phyloP scores from a whole-genome alignment of 2,797 vertebrate genomes.

The Takifugu ocellatus region DNA sequence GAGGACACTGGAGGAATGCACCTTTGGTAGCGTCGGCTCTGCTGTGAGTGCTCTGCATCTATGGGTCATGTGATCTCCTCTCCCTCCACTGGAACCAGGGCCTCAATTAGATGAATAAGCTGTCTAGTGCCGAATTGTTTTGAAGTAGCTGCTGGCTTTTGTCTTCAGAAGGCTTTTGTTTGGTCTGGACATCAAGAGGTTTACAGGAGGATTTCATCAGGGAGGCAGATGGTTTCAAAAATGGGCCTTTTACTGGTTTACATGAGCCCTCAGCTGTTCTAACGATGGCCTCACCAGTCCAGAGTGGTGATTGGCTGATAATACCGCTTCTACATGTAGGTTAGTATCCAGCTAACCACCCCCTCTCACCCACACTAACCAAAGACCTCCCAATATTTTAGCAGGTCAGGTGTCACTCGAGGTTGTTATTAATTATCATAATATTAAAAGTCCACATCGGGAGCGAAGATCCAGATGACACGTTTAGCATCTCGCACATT shows the following conservation, averaged over 20 bases:
- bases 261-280: conserved; percentile 5
- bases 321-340: too few species aligned
- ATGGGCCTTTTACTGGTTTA: conserved; percentile 6
- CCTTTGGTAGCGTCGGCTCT: not conserved
- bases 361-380: too few species aligned
- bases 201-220: conserved; percentile 33
- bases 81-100: conserved; percentile 2
- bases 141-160: conserved; percentile 31
- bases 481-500: too few species aligned
- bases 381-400: too few species aligned
- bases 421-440: too few species aligned
- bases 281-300: not conserved
- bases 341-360: too few species aligned
- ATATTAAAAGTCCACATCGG: too few species aligned
- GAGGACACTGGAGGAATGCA: too few species aligned
- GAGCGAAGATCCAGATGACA: too few species aligned
- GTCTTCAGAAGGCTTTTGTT: conserved; percentile 37
- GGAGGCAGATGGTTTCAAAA: conserved; percentile 4
- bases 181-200: conserved; percentile 44
- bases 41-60: conserved; percentile 20
- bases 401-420: too few species aligned
- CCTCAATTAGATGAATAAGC: conserved; percentile 31
- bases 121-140: conserved; percentile 20
- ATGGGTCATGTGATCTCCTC: conserved; percentile 16
- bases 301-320: not conserved